A percentile compares a stretch with the other conserved stretches of the same genome.
Evolutionary conservation across 2,797 vertebrate genomes (phyloP).

Genomic region (Atherinosoma microstoma): DNA sequence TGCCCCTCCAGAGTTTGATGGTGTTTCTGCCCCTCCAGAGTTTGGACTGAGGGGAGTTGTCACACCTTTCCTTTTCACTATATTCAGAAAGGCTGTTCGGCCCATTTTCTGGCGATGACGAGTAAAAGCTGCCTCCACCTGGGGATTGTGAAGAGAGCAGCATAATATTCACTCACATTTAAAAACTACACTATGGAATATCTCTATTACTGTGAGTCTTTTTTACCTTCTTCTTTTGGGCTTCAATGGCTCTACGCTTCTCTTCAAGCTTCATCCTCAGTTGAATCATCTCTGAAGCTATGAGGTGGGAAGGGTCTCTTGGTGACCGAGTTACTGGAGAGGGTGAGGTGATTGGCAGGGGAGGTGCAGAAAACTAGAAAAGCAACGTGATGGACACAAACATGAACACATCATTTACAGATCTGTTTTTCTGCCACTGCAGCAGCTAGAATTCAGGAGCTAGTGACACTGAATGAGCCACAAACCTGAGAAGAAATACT

Average conservation of each 20-base stretch:
- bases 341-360: conserved; percentile 75
- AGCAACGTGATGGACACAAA: neutral
- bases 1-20: conserved; percentile 82
- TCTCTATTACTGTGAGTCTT: neutral
- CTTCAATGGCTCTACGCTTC: conserved; percentile 96
- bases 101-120: conserved; percentile 96
- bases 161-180: neutral
- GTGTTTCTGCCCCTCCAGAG: conserved; percentile 82
- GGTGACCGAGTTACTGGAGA: conserved; percentile 78
- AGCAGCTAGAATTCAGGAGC: neutral
- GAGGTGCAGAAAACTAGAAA: conserved; percentile 68
- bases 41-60: conserved; percentile 84
- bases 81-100: conserved; percentile 94
- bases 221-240: conserved; percentile 93
- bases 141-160: neutral
- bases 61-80: conserved; percentile 93
- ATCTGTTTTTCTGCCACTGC: neutral
- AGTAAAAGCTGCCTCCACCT: conserved; percentile 95
- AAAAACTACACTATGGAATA: neutral
- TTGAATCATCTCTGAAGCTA: conserved; percentile 97
- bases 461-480: neutral
- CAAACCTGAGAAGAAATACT: conserved; percentile 85
- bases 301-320: conserved; percentile 90
- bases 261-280: conserved; percentile 97
- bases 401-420: neutral